These are phyloP conservation scores for Drosophila rhopaloa DNA, from an alignment of 1,140 invertebrate species.

Conservation along the genomic window DNA sequence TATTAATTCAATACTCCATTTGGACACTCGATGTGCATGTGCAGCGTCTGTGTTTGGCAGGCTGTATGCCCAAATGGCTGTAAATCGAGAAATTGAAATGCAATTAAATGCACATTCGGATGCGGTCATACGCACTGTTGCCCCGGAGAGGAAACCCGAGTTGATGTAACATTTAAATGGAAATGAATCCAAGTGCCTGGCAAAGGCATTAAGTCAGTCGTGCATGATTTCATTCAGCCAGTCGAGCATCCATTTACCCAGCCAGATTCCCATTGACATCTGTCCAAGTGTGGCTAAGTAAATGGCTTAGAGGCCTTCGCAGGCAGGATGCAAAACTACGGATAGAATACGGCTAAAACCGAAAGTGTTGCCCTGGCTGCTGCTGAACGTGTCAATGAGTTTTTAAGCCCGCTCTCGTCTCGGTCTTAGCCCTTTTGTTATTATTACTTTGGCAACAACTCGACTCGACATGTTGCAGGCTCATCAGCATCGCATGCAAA, in stretches of 20 bases:
- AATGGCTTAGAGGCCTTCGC: constrained; percentile 55
- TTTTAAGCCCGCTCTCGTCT: constrained; percentile 48
- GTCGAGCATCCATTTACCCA: constrained; percentile 41
- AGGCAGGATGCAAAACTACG: constrained; percentile 16
- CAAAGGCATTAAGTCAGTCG: constrained; percentile 62
- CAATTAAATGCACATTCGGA: constrained; percentile 71
- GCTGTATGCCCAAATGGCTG: constrained; percentile 42
- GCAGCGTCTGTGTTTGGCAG: constrained; percentile 12
- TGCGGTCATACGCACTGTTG: constrained; percentile 76
- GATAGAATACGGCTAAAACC: constrained; percentile 17
- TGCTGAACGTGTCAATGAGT: constrained; percentile 74
- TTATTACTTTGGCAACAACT: constrained; percentile 74
- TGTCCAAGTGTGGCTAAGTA: constrained; percentile 61
- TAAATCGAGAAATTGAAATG: constrained; percentile 56
- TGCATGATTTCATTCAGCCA: constrained; percentile 43
- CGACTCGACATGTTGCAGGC: constrained; percentile 76
- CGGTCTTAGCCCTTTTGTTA: constrained; percentile 66
- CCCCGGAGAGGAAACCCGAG: constrained; percentile 27
- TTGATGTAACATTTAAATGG: constrained; percentile 23
- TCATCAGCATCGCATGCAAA: constrained; percentile 59
- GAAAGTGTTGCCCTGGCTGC: constrained; percentile 52
- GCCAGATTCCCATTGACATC: constrained; percentile 60
- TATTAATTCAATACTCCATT: constrained; percentile 51
- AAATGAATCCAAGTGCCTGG: constrained; percentile 16
- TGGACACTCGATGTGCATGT: constrained; percentile 2